Evolutionary conservation across 2,113 vertebrate genomes (phyloP), one percentile per base, ranked within the genome.

Genomic region (Otolemur garnettii): DNA sequence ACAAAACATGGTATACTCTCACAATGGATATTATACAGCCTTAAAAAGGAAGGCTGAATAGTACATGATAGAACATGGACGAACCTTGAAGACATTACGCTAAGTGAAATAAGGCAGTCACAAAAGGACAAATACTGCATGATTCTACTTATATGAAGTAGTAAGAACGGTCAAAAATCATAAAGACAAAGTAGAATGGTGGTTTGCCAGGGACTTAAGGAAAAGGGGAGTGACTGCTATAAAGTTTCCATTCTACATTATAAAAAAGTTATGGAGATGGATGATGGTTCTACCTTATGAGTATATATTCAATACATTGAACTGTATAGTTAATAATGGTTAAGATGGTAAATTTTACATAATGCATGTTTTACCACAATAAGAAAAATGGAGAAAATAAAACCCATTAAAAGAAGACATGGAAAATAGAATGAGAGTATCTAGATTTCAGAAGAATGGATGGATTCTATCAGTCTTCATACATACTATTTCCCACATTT

Each of bases 381-480:
- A 38, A 38, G 57, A 86, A 93, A 93, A 68, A n/a, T 10, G 71
- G 4, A 8, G 24, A 38, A 38, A 55, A 60, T 7, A 74, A 26
- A 74, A 45, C 11, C 24, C 15, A 42, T 60, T 77, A 33, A 75
- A 66, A 17, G 33, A 87, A 77, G 79, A 84, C 15, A 28, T 79
- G 21, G 12, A 24, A 13, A 53, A 3, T 24, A 28, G 22, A 77
- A 13, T 7, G 11, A 93, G 0, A 82, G 15, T 30, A 83, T 79
- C 26, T 38, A 62, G 14, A 69, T 88, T 94, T 91, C 81, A 93
- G 82, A 93, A 35, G n/a, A 72, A 81, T 85, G 66, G 59, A 82
- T 0, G 79, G 26, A 78, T 13, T 92, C 28, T 1, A 1, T 86
- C 35, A 82, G 53, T 84, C 66, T 79, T 95, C 50, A 50, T 24